These are phyloP conservation scores for Phortica variegata DNA, from an alignment of 1,140 invertebrate species.

Conservation along the genomic window DNA sequence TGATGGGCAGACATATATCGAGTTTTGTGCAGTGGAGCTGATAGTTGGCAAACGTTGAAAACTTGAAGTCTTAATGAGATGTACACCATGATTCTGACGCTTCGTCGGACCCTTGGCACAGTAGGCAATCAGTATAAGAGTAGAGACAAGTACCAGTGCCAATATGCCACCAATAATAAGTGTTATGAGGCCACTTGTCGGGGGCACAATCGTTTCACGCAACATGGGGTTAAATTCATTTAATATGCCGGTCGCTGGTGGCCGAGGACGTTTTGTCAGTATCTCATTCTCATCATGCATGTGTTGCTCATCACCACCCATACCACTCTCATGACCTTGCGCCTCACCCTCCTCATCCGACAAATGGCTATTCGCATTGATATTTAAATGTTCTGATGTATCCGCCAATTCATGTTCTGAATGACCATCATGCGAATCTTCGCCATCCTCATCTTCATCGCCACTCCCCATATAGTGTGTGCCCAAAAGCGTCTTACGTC, in stretches of 20 bases:
- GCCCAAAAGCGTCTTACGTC: slow-evolving; percentile 15
- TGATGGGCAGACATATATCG: slow-evolving; percentile 53
- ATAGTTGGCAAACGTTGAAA: slow-evolving; percentile 53
- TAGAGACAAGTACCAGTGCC: slow-evolving; percentile 45
- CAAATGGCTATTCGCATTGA: slow-evolving; percentile 30
- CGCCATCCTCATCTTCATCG: slow-evolving; percentile 41
- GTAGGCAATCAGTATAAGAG: slow-evolving; percentile 51
- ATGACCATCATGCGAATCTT: slow-evolving; percentile 32
- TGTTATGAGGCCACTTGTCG: slow-evolving; percentile 44
- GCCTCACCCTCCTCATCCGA: slow-evolving; percentile 13
- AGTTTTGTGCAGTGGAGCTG: slow-evolving; percentile 49
- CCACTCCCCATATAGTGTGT: slow-evolving; percentile 23
- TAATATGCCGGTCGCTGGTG: slow-evolving; percentile 21
- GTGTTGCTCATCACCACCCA: slow-evolving; percentile 11
- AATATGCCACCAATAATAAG: slow-evolving; percentile 48
- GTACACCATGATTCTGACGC: slow-evolving; percentile 44
- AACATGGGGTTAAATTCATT: slow-evolving; percentile 47
- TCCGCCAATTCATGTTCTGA: slow-evolving; percentile 38
- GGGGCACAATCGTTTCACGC: slow-evolving; percentile 44
- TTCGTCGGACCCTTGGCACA: slow-evolving; percentile 54
- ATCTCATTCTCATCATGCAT: slow-evolving; percentile 35
- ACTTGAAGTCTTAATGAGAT: slow-evolving; percentile 52
- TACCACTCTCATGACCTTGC: slow-evolving; percentile 14
- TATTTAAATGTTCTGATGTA: slow-evolving; percentile 18
- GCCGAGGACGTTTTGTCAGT: slow-evolving; percentile 10